These are phyloP conservation scores for Aphodius sticticus DNA, from an alignment of 2,888 invertebrate genomes.

Conservation along the genomic window DNA sequence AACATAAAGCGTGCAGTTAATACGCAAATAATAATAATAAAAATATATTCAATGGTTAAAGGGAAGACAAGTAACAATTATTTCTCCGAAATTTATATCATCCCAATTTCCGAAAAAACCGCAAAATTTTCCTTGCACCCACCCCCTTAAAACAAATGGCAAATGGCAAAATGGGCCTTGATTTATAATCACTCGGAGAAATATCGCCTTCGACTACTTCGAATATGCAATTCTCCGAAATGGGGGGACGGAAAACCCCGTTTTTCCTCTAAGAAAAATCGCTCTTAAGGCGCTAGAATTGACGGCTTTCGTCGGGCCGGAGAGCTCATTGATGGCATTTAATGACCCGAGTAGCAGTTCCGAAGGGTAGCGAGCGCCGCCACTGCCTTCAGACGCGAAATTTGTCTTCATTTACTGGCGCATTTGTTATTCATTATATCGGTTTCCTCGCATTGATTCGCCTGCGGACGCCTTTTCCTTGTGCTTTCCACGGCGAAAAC, in stretches of 20 bases:
- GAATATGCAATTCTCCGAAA: not conserved
- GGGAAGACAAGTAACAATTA: too few relatives aligned
- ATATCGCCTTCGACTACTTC: not conserved
- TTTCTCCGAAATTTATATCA: too few relatives aligned
- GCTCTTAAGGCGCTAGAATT: slow-evolving; percentile 26
- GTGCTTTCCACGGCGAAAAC: slow-evolving; percentile 30
- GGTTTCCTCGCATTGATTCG: slow-evolving; percentile 45
- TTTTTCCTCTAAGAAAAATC: not conserved
- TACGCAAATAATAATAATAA: too few relatives aligned
- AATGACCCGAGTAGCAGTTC: not conserved
- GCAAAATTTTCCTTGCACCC: too few relatives aligned
- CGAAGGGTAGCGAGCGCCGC: not conserved
- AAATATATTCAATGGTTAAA: too few relatives aligned
- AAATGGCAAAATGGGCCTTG: not conserved
- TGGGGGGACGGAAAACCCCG: not conserved
- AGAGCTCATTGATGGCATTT: slow-evolving; percentile 4
- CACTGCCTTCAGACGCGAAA: slow-evolving; percentile 39
- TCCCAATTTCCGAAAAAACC: too few relatives aligned
- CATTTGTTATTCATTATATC: slow-evolving; percentile 59
- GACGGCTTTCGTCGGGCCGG: slow-evolving; percentile 23
- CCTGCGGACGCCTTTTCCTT: slow-evolving; percentile 17
- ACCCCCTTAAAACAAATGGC: not conserved
- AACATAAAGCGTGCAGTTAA: too few relatives aligned
- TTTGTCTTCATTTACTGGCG: slow-evolving; percentile 57
- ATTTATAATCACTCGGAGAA: not conserved